A percentile compares a stretch with the other conserved stretches of the same genome.
phyloP scores from a whole-genome alignment of 1,140 invertebrate genomes.

The Anoplophora glabripennis region DNA sequence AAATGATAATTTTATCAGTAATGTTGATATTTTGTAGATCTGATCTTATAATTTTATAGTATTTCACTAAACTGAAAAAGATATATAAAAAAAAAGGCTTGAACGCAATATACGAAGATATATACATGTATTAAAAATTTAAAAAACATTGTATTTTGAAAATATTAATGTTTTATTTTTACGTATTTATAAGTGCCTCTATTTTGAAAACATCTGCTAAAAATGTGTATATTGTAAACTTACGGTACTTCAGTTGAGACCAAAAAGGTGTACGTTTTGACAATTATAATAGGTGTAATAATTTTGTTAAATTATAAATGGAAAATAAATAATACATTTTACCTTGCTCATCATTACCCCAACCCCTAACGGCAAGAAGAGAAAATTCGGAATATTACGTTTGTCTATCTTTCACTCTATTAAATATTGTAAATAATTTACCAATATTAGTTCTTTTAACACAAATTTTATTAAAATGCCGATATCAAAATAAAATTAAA shows the following conservation, averaged over 20 bases:
- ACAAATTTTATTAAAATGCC: too few relatives aligned
- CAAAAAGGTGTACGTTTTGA: conserved; percentile 22
- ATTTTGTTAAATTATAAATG: conserved; percentile 19
- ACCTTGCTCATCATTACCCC: neutral
- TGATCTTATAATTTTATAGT: neutral
- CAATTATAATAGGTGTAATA: conserved; percentile 16
- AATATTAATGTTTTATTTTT: conserved; percentile 12
- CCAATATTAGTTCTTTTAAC: too few relatives aligned
- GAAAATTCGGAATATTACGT: too few relatives aligned
- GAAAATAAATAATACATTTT: conserved; percentile 22
- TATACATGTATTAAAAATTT: conserved; percentile 4
- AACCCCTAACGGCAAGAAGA: too few relatives aligned
- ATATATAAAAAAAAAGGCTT: neutral
- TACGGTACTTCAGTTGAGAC: conserved; percentile 7
- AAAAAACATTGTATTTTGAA: neutral
- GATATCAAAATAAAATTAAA: too few relatives aligned
- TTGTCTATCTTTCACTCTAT: too few relatives aligned
- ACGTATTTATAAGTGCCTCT: conserved; percentile 22
- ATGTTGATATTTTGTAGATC: conserved; percentile 10
- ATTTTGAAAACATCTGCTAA: conserved; percentile 15
- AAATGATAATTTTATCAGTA: conserved; percentile 11
- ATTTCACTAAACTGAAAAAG: conserved; percentile 3
- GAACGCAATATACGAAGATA: neutral
- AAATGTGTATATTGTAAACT: conserved; percentile 10
- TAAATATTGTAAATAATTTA: too few relatives aligned